Evolutionary conservation across 2,888 invertebrate genomes (phyloP).

Genomic region (Tethea ocularis): DNA sequence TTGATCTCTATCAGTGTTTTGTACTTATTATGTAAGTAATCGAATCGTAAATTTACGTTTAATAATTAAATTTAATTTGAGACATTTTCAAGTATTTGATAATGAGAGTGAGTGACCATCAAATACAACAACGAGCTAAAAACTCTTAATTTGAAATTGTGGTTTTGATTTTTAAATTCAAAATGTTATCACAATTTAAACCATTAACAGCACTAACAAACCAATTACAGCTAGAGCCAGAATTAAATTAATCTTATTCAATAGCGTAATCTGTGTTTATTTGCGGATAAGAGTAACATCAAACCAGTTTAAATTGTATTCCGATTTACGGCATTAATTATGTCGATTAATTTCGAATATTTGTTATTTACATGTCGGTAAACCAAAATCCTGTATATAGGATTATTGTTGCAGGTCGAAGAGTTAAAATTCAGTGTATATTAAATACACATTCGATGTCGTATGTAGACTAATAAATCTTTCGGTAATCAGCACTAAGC

Average conservation of each 20-base stretch:
- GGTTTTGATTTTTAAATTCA: neutral
- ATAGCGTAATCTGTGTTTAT: conserved; percentile 29
- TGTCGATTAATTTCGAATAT: conserved; percentile 31
- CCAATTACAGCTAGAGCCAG: conserved; percentile 14
- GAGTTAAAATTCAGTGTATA: conserved; percentile 1
- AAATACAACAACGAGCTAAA: too few species aligned
- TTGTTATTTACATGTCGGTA: conserved; percentile 24
- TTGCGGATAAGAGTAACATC: conserved; percentile 31
- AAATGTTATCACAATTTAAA: neutral
- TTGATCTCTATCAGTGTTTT: neutral
- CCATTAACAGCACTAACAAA: conserved; percentile 5
- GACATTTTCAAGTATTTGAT: too few species aligned
- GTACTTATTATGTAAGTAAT: neutral
- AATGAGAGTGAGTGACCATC: too few species aligned
- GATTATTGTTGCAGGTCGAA: neutral
- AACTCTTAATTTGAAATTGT: too few species aligned
- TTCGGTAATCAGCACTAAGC: conserved; percentile 51
- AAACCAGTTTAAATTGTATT: conserved; percentile 35
- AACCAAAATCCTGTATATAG: conserved; percentile 14
- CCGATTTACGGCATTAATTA: conserved; percentile 36
- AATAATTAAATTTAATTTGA: neutral
- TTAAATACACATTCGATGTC: neutral
- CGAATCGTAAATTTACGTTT: neutral
- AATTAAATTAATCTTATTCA: conserved; percentile 24
- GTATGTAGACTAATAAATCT: conserved; percentile 28